Evolutionary conservation across 2,797 vertebrate genomes (phyloP).

Genomic region (Pangasius macronema): DNA sequence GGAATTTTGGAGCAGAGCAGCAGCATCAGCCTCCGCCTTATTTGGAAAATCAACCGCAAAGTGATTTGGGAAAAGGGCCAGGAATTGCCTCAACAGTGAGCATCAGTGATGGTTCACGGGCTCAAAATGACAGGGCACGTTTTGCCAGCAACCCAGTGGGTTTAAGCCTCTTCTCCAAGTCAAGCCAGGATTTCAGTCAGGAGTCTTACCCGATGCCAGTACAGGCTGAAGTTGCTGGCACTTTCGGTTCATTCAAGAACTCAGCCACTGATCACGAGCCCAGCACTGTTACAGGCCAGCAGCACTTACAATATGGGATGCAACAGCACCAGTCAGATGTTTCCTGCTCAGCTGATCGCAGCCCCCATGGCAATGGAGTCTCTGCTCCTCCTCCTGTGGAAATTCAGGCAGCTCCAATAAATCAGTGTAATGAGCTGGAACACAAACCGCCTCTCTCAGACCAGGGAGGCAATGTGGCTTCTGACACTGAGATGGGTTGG

Average conservation of each 20-base stretch:
- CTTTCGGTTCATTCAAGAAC: conserved; percentile 67
- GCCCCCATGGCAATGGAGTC: conserved; percentile 48
- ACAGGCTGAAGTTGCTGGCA: conserved; percentile 62
- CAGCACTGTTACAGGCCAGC: conserved; percentile 60
- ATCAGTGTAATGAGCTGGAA: conserved; percentile 60
- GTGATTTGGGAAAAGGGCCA: conserved; percentile 68
- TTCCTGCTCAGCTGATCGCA: conserved; percentile 60
- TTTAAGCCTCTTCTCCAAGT: conserved; percentile 78
- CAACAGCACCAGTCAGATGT: conserved; percentile 70
- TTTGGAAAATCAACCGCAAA: conserved; percentile 63
- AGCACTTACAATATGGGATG: conserved; percentile 71
- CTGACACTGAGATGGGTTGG: conserved; percentile 78
- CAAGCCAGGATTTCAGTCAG: conserved; percentile 76
- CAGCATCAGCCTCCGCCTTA: conserved; percentile 69
- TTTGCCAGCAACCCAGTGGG: conserved; percentile 73
- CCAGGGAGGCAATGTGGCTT: conserved; percentile 65
- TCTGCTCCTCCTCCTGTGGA: conserved; percentile 55
- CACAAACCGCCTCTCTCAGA: conserved; percentile 52
- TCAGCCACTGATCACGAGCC: conserved; percentile 53
- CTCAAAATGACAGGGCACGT: conserved; percentile 70
- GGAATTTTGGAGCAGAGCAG: conserved; percentile 74
- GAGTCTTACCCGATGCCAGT: conserved; percentile 72
- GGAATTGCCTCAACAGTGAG: conserved; percentile 72
- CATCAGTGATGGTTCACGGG: conserved; percentile 73
- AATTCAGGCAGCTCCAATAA: conserved; percentile 54